Base-by-base conservation (phyloP, 2,888 invertebrate genomes). In the Pseudococcus jackbeardsleyi region DNA sequence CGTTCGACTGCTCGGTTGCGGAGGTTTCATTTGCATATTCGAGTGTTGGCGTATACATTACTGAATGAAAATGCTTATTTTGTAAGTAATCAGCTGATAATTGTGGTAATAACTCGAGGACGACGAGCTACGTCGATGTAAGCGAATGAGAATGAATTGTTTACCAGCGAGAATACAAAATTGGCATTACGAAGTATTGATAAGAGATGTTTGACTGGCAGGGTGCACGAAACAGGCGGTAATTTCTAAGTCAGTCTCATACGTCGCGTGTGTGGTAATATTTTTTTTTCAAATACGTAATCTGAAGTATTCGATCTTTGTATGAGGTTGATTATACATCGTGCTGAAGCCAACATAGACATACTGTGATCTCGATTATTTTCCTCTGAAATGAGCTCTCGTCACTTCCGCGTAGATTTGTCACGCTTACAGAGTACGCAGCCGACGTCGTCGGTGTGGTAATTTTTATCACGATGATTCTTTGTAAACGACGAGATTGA, bases 361-460 rank as follows among this genome's bases (percentile, higher is more conserved):
- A 54, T 5, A 19, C n/a, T 59, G 59, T 19, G 19, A 72, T 72
- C 68, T 72, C 68, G 68, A 33, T 33, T 72, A 33, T 72, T 72
- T 26, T 33, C 1, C 26, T 33, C 26, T 33, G 26, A 72, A 72
- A 72, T 15, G n/a, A 59, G 59, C 59, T 59, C 19, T 59, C 33
- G 33, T 72, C 68, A 15, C 33, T 72, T 72, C 68, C 68, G 68
- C 68, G 68, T 72, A 26, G 68, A 72, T 72, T 72, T 72, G 68
- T 72, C 68, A 72, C 68, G 68, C 26, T 72, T 15, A 3, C 33
- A 33, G 33, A 72, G 26, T 33, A 33, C 26, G 26, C 1, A 33
- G 26, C 26, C 26, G 26, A 17, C 68, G 33, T 33, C 68, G 68
- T 72, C 68, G 15, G 68, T 72, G 33, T 33, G 26, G 68, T 72